A percentile compares a stretch with the other conserved stretches of the same genome.
Evolutionary conservation across 1,140 invertebrate genomes (phyloP).

Genomic region (Cyclina sinensis): DNA sequence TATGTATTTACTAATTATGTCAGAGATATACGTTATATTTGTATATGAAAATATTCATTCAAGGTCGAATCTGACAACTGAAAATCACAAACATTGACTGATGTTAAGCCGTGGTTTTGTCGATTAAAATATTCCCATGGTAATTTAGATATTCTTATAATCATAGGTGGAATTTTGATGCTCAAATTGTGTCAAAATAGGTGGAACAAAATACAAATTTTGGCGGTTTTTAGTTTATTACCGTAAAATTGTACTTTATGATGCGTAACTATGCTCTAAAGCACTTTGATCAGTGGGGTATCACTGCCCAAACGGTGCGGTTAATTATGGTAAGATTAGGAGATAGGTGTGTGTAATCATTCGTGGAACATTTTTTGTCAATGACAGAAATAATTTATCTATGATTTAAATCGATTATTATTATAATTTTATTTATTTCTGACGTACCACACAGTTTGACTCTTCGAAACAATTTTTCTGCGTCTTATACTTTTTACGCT

Average conservation of each 20-base stretch:
- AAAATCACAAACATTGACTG: too few species aligned
- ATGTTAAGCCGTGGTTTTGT: too few species aligned
- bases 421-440: conserved; percentile 2
- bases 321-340: background rate
- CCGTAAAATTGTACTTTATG: conserved; percentile 31
- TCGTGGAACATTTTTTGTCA: conserved; percentile 30
- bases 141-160: too few species aligned
- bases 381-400: conserved; percentile 36
- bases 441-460: background rate
- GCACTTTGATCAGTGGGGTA: conserved; percentile 14
- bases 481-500: too few species aligned
- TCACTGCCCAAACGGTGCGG: background rate
- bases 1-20: too few species aligned
- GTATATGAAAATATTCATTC: too few species aligned
- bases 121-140: too few species aligned
- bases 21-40: too few species aligned
- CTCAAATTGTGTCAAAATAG: background rate
- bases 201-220: background rate
- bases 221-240: conserved; percentile 18
- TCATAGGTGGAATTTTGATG: too few species aligned
- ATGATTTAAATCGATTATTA: conserved; percentile 3
- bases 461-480: too few species aligned
- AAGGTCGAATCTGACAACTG: too few species aligned
- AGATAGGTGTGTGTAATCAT: conserved; percentile 21
- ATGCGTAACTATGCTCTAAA: background rate